Base-by-base conservation (phyloP, 2,888 invertebrate genomes). In the Augochlorella aurata region DNA sequence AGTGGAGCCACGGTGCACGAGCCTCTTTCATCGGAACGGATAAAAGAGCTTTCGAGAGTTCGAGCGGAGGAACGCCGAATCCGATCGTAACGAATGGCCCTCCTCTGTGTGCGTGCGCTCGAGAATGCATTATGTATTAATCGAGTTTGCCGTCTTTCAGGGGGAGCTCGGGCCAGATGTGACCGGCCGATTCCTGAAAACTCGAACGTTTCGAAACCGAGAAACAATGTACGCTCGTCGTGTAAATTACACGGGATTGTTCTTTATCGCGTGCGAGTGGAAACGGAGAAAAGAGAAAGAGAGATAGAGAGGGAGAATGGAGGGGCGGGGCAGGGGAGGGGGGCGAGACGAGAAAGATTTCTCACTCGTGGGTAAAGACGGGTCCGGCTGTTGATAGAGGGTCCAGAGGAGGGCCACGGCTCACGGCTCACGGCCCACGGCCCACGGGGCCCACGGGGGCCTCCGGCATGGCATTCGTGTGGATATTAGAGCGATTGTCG, bases 401-500 rank as follows among this genome's bases (percentile, higher is more conserved):
- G 68, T 61, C 61, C 50, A 81, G 72, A 63, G 66, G 44, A 70
- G 52, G 63, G 44, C 16, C 66, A 49, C 29, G 38, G 61, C 38
- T 38, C 38, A 38, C 38, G 24, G 21, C 47, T n/a, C 68, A 12
- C 58, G 71, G 77, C n/a, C n/a, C n/a, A n/a, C n/a, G 79, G 61
- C 74, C 86, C 66, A 84, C 79, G 83, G 85, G 83, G 77, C 81
- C 24, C 83, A 82, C 82, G 84, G 85, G 79, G 86, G 84, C 87
- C 86, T 81, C 88, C 80, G 87, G 88, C 85, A 85, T 81, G 77
- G 88, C 84, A 90, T 89, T 90, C 87, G 90, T 89, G 90, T 90
- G 89, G 88, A 90, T 92, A 92, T 92, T 91, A 90, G 90, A 90
- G 90, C 90, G 89, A 92, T 93, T 90, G 91, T 91, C 91, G 90